phyloP scores from a whole-genome alignment of 1,140 invertebrate species.

The Brachionus plicatilis region DNA sequence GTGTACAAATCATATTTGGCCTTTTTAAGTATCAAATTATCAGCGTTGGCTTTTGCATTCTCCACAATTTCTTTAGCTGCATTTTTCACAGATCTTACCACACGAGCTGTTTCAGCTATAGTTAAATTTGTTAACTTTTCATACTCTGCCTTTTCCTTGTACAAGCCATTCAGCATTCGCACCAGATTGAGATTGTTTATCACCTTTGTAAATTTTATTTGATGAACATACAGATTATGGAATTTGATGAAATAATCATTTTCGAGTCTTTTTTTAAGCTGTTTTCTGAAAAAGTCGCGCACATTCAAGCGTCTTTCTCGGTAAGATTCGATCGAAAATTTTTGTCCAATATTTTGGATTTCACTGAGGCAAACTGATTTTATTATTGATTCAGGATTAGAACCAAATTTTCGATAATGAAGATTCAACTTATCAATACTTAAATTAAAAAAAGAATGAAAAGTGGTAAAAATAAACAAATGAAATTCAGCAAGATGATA shows the following conservation, averaged over 20 bases:
- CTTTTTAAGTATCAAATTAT: not conserved
- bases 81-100: not conserved
- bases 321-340: constrained; percentile 21
- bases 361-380: not conserved
- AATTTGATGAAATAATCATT: constrained; percentile 8
- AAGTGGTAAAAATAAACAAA: too few relatives aligned
- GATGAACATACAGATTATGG: not conserved
- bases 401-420: constrained; percentile 16
- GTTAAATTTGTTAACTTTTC: constrained; percentile 8
- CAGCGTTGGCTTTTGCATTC: not conserved
- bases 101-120: not conserved
- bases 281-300: not conserved
- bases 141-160: not conserved
- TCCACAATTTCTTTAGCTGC: not conserved
- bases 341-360: not conserved
- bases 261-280: not conserved
- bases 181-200: not conserved
- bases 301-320: not conserved
- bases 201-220: constrained; percentile 11
- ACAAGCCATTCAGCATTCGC: not conserved
- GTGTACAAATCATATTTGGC: not conserved
- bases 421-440: not conserved
- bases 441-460: not conserved
- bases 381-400: not conserved
- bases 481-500: too few relatives aligned